Base-by-base conservation (phyloP, 2,113 vertebrate genomes). In the Dromaius novaehollandiae region DNA sequence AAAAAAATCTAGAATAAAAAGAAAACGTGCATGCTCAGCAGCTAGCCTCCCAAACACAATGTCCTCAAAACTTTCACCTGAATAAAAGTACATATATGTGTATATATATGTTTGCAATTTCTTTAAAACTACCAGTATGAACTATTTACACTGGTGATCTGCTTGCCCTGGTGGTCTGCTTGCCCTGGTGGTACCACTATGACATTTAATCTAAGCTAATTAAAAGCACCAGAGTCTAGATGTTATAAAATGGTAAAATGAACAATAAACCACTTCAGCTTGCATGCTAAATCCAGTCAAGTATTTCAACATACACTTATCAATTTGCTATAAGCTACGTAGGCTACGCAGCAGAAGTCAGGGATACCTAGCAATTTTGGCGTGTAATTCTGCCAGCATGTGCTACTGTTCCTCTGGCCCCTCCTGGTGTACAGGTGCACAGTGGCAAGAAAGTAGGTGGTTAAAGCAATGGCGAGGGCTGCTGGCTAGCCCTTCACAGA, bases 161-260 rank as follows among this genome's bases (percentile, higher is more conserved):
- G 66, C 76, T 55, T 81, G 38, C 38, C 66, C 53, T 93, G 75
- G 82, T 51, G 73, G 53, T 51, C n/a, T n/a, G n/a, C n/a, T n/a
- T n/a, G 82, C 36, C 66, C 53, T 93, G 75, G 82, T 51, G 73
- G 53, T 51, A 93, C 46, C 53, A 93, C 19, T 60, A 70, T 0
- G 19, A 25, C 91, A 93, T 61, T 94, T 96, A 92, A 92, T 80
- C 66, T 48, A 26, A 80, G 70, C 17, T 92, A 97, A 97, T 95
- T 95, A 94, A 95, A 78, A 97, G 56, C 78, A 89, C 55, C 28
- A n/a, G 93, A 93, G 88, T 25, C 73, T 89, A 95, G 83, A 93
- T 48, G 38, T 90, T 96, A 90, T 26, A 56, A 94, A 89, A 79
- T 36, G 77, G 88, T 82, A 97, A 86, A 86, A 93, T 7, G 9